Base-by-base conservation (phyloP, 2,797 vertebrate genomes). In the Halcyon leucocephala region DNA sequence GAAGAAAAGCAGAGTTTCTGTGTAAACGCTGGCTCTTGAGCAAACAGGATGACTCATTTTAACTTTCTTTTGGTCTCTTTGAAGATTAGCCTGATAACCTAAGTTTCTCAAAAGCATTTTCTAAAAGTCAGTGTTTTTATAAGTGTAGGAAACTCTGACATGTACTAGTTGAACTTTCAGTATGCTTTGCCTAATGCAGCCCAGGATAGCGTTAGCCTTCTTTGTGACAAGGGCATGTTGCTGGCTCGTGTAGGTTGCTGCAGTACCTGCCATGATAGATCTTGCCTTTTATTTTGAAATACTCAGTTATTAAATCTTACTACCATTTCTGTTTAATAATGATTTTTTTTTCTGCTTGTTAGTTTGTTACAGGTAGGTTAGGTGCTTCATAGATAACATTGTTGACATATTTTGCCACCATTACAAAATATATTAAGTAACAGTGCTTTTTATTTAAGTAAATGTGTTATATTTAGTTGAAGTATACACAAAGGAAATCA, bases 251-350 rank as follows among this genome's bases (percentile, higher is more conserved):
- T 6, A 49, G 52, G 7, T 71, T 67, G 52, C 78, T 70, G 42
- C 22, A 46, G 19, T 29, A 20, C 1, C 0, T 78, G 9, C 35
- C 26, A 2, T 61, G 18, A n/a, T 35, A 54, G 0, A 8, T 29
- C 39, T 33, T 84, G 39, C 19, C 52, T 64, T 81, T 84, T 54
- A 9, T 58, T 89, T 71, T 93, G 61, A 28, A 89, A 26, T 66
- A 60, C 24, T 49, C 41, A 8, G 1, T 62, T 60, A 42, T 33
- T 67, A 15, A 11, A 35, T 79, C 14, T 77, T 42, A 29, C 5
- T 71, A 13, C 25, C 6, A 41, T 64, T 64, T 65, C 37, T 0
- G 4, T 49, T 78, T 41, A n/a, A 20, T 49, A 26, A 90, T 24
- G 10, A 25, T 62, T 87, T 37, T 57, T 54, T 55, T 61, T 81